phyloP scores from a whole-genome alignment of 1,140 invertebrate species.

The Drosophila insularis region DNA sequence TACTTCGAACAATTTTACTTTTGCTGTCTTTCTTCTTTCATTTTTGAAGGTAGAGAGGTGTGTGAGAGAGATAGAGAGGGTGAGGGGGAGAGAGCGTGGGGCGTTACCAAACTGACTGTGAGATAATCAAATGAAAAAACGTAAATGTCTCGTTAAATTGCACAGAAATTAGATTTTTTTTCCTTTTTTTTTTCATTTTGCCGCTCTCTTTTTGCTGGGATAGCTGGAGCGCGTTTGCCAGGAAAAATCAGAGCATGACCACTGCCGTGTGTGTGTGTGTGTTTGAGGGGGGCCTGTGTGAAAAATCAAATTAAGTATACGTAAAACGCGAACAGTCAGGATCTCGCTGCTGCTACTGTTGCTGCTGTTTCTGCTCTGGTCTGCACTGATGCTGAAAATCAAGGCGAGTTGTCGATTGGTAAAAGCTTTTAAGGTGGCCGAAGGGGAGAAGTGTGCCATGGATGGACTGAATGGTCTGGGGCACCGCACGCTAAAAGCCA shows the following conservation, averaged over 20 bases:
- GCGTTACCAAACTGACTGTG: constrained; percentile 73
- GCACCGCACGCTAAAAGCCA: constrained; percentile 75
- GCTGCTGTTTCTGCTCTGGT: constrained; percentile 31
- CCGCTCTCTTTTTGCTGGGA: not conserved
- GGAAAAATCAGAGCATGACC: constrained; percentile 78
- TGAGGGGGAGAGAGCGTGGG: not conserved
- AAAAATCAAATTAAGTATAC: constrained; percentile 81
- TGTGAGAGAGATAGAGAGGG: too few relatives aligned
- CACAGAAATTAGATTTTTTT: constrained; percentile 80
- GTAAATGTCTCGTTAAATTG: constrained; percentile 82
- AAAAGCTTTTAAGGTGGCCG: constrained; percentile 78
- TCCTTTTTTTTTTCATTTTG: constrained; percentile 17
- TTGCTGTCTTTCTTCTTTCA: not conserved
- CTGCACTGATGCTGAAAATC: constrained; percentile 69
- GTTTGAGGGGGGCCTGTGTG: constrained; percentile 48
- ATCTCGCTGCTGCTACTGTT: constrained; percentile 36
- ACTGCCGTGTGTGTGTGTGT: constrained; percentile 46
- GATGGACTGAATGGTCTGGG: constrained; percentile 22
- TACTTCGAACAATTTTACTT: constrained; percentile 15
- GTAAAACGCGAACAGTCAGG: constrained; percentile 71
- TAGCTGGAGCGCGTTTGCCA: constrained; percentile 19
- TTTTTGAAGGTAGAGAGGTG: not conserved
- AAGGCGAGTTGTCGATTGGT: constrained; percentile 79
- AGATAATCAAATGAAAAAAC: constrained; percentile 82
- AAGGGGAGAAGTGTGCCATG: constrained; percentile 20